Evolutionary conservation across 2,888 invertebrate genomes (phyloP).

Genomic region (Rhogogaster chlorosoma): DNA sequence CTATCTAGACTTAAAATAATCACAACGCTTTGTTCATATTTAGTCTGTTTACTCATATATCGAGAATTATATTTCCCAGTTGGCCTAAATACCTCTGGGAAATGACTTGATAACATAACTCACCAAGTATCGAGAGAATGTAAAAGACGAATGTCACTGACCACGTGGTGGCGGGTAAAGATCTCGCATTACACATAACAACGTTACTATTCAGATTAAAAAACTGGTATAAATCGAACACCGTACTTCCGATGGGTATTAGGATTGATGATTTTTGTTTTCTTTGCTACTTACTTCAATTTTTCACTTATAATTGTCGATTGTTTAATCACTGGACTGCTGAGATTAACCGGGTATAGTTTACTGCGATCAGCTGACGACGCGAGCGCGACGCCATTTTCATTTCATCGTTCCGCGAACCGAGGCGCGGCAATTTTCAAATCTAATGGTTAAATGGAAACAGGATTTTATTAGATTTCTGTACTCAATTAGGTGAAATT

Average conservation of each 20-base stretch:
- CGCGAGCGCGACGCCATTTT: background rate
- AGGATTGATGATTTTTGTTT: background rate
- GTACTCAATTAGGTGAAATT: background rate
- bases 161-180: background rate
- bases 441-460: background rate
- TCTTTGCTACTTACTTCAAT: background rate
- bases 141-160: background rate
- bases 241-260: background rate
- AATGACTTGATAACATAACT: background rate
- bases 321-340: background rate
- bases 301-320: background rate
- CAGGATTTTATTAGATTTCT: background rate
- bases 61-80: background rate
- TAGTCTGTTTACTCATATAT: background rate
- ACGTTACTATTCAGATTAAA: background rate
- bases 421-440: background rate
- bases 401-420: background rate
- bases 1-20: background rate
- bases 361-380: conserved; percentile 16
- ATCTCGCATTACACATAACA: background rate
- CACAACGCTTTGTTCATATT: background rate
- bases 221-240: background rate
- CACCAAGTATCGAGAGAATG: no score
- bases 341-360: background rate
- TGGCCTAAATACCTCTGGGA: background rate